These are phyloP conservation scores for Lethenteron reissneri DNA, from an alignment of 2,113 vertebrate genomes.

Conservation along the genomic window DNA sequence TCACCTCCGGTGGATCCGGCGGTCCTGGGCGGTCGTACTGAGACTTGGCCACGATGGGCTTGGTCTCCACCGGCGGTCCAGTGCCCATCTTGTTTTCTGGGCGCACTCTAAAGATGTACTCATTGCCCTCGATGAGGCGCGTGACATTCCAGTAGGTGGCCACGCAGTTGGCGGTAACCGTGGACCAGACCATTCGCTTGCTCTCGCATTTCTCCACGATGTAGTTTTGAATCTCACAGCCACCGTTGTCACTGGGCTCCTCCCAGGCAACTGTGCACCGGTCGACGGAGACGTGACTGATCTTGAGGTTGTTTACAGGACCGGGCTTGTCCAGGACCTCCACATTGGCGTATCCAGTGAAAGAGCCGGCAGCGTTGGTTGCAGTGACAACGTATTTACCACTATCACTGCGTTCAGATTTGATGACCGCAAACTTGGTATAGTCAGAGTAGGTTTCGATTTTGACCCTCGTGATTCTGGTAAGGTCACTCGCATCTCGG, in stretches of 20 bases:
- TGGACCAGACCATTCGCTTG: slow-evolving; percentile 84
- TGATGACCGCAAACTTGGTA: slow-evolving; percentile 50
- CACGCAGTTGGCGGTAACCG: slow-evolving; percentile 54
- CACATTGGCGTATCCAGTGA: slow-evolving; percentile 48
- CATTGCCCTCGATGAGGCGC: slow-evolving; percentile 76
- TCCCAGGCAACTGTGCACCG: slow-evolving; percentile 72
- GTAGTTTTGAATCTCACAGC: slow-evolving; percentile 96
- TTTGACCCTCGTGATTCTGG: slow-evolving; percentile 45
- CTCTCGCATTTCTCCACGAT: slow-evolving; percentile 94
- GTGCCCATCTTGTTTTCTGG: slow-evolving; percentile 98
- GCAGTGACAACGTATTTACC: slow-evolving; percentile 69
- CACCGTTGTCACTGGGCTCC: slow-evolving; percentile 71
- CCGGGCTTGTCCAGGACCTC: slow-evolving; percentile 81
- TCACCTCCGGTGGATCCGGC: slow-evolving; percentile 67
- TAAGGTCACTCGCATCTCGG: slow-evolving; percentile 47
- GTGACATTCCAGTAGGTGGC: slow-evolving; percentile 51
- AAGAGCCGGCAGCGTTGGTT: slow-evolving; percentile 54
- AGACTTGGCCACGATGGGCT: slow-evolving; percentile 61
- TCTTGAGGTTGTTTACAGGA: slow-evolving; percentile 52
- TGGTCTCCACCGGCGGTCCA: slow-evolving; percentile 67
- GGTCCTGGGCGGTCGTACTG: slow-evolving; percentile 57
- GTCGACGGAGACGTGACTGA: slow-evolving; percentile 55
- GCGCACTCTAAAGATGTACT: slow-evolving; percentile 83
- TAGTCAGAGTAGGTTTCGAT: slow-evolving; percentile 46
- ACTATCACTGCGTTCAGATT: slow-evolving; percentile 51